A percentile compares a stretch with the other conserved stretches of the same genome.
phyloP scores from a whole-genome alignment of 1,140 invertebrate species.

The Holotrichia oblita region DNA sequence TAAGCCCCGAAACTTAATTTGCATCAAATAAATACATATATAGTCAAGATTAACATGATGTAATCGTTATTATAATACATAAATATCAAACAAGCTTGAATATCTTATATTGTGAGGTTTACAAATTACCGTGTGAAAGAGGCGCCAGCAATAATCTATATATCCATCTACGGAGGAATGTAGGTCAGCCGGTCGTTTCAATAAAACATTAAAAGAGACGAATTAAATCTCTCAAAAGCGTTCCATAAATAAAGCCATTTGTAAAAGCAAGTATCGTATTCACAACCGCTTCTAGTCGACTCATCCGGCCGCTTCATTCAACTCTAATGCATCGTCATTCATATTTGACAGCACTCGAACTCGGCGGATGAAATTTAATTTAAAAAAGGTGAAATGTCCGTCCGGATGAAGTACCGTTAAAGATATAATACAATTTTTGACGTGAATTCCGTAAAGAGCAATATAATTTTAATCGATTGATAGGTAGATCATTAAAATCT shows the following conservation, averaged over 20 bases:
- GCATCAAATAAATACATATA: too few relatives aligned
- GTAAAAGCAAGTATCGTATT: constrained; percentile 2
- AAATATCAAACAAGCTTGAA: not conserved
- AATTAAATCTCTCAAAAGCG: not conserved
- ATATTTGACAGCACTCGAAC: constrained; percentile 1
- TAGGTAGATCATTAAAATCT: not conserved
- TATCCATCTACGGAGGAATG: not conserved
- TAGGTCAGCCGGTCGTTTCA: constrained; percentile 4
- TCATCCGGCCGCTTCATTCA: constrained; percentile 10
- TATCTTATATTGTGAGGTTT: not conserved
- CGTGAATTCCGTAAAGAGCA: not conserved
- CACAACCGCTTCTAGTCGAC: not conserved
- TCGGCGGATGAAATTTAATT: not conserved
- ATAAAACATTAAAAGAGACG: not conserved
- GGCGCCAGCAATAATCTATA: not conserved
- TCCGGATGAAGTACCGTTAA: not conserved
- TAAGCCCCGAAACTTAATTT: not conserved
- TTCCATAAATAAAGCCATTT: constrained; percentile 9
- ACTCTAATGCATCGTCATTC: not conserved
- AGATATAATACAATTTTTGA: not conserved
- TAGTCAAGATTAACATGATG: too few relatives aligned
- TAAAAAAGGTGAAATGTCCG: not conserved
- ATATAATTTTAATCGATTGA: not conserved
- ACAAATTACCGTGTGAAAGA: not conserved
- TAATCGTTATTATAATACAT: too few relatives aligned